Evolutionary conservation across 2,888 invertebrate species (phyloP).

Genomic region (Zootermopsis nevadensis): DNA sequence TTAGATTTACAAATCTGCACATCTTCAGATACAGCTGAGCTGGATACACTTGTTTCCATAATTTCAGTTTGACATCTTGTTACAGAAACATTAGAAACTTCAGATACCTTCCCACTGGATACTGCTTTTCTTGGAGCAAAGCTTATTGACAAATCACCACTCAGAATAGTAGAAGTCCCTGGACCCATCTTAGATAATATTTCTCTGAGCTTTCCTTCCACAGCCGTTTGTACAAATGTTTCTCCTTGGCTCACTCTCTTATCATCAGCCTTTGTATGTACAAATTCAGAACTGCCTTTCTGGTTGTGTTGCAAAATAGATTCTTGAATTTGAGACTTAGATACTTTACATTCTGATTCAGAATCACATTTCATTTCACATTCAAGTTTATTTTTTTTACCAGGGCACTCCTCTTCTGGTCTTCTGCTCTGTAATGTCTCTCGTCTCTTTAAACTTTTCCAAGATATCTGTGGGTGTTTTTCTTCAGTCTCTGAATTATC

Average conservation of each 20-base stretch:
- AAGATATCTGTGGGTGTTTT: background rate
- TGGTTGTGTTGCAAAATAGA: background rate
- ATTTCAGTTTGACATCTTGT: background rate
- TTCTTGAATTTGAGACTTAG: background rate
- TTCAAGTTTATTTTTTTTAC: background rate
- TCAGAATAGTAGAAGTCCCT: conserved; percentile 30
- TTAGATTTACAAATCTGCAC: conserved; percentile 10
- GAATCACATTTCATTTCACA: background rate
- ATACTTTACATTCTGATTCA: background rate
- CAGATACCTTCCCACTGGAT: background rate
- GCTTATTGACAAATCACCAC: conserved; percentile 48
- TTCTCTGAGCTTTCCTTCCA: conserved; percentile 45
- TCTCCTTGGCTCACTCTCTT: background rate
- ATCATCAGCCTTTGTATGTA: background rate
- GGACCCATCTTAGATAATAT: conserved; percentile 50
- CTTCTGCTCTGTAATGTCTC: background rate
- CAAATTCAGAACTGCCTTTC: background rate
- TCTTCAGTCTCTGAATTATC: background rate
- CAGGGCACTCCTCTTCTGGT: background rate
- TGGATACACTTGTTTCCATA: background rate
- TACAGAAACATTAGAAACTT: background rate
- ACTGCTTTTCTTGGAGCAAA: conserved; percentile 10
- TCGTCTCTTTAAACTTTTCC: background rate
- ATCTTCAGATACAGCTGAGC: conserved; percentile 25
- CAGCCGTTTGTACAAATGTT: background rate